A percentile compares a stretch with the other conserved stretches of the same genome.
Conservation (phyloP, 2,888 invertebrate genomes). For the Petrolisthes manimaculis region DNA sequence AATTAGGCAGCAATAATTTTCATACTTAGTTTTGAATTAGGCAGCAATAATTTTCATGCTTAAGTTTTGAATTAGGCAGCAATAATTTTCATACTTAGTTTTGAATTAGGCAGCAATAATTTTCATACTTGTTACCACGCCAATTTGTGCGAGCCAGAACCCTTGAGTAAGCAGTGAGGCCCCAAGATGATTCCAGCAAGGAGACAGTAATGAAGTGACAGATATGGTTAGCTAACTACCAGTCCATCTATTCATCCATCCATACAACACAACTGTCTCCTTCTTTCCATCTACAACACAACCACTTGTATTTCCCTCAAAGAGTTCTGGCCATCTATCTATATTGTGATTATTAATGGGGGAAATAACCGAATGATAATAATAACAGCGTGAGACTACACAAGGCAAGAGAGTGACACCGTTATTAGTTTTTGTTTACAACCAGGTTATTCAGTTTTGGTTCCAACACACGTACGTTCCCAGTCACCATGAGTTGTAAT, state of each 20-base stretch:
- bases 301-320: too few relatives aligned
- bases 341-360: too few relatives aligned
- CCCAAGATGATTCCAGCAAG: neutral
- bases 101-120: neutral
- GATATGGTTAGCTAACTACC: too few relatives aligned
- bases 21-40: too few relatives aligned
- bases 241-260: too few relatives aligned
- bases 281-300: too few relatives aligned
- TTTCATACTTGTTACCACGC: neutral
- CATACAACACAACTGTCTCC: too few relatives aligned
- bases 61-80: too few relatives aligned
- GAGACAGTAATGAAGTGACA: neutral
- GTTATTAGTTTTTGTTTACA: neutral
- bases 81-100: neutral
- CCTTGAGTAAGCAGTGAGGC: neutral
- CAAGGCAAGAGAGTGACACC: neutral
- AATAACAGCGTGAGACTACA: neutral
- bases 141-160: neutral
- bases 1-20: neutral
- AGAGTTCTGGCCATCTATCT: too few relatives aligned
- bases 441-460: slow-evolving; percentile 59
- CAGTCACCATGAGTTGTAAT: slow-evolving; percentile 43
- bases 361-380: too few relatives aligned
- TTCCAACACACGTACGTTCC: slow-evolving; percentile 41
- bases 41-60: too few relatives aligned